Evolutionary conservation across 2,113 vertebrate species (phyloP), one percentile per base, ranked within the genome.

Genomic region (Platysteira castanea): DNA sequence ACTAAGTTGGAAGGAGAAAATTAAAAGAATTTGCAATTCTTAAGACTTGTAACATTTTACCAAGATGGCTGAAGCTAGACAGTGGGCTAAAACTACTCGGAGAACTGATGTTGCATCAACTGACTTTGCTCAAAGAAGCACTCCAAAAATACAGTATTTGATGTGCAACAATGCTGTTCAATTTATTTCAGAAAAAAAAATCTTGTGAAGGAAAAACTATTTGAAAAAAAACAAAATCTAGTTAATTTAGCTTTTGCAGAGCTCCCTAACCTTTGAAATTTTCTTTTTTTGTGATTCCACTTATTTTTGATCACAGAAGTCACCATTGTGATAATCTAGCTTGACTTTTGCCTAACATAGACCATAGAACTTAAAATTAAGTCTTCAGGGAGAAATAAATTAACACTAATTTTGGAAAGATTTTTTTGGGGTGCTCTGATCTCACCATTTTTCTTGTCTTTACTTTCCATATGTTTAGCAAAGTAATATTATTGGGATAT

Each of bases 301-400:
- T 56, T 17, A 18, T 53, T 76, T 91, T 83, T 89, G 87, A 87
- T 94, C 95, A 95, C 93, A 89, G 89, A 97, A 95, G 84, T 92
- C 10, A 1, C 95, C 96, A 97, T 96, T 96, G 95, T 97, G 95
- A 96, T 96, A 91, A 96, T 96, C 84, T 96, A 96, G 89, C 70
- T 93, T 96, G 81, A 76, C 77, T 96, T 94, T 91, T 95, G 91
- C 61, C 52, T 94, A 79, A 76, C 89, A 76, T 91, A 94, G 93
- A 75, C 84, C 96, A 92, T 91, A 88, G 92, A 93, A 96, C 70
- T 85, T 76, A 70, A 84, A 26, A 54, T 17, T 53, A 78, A 41
- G 21, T 88, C n/a, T 80, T 91, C n/a, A 69, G 33, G 50, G 33
- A 71, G 24, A 80, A 12, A 85, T 8, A 50, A 79, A 53, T 53